Conservation (phyloP, 2,797 vertebrate genomes). For the Oryzias dopingdopingensis region DNA sequence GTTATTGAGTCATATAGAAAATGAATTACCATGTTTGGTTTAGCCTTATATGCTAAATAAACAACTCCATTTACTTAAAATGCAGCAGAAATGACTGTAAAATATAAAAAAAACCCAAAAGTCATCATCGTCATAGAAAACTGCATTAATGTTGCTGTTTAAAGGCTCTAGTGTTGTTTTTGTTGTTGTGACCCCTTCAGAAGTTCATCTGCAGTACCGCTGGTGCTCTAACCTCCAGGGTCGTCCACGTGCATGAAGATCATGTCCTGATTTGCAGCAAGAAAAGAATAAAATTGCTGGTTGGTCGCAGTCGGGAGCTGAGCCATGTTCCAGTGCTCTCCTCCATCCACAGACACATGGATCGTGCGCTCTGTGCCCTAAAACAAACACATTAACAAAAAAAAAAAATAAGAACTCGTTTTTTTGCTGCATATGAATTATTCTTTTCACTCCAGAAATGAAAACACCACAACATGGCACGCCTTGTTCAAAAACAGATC, state of each 20-base stretch:
- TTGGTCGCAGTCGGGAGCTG: slow-evolving; percentile 91
- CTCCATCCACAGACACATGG: slow-evolving; percentile 88
- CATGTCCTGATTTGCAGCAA: slow-evolving; percentile 89
- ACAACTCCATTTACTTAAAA: too few relatives aligned
- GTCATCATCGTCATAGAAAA: too few relatives aligned
- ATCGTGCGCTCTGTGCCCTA: slow-evolving; percentile 83
- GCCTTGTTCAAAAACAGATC: not conserved
- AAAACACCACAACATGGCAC: not conserved
- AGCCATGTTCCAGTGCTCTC: slow-evolving; percentile 90
- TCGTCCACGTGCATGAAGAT: slow-evolving; percentile 97
- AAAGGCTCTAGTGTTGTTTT: too few relatives aligned
- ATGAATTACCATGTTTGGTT: too few relatives aligned
- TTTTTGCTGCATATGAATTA: too few relatives aligned
- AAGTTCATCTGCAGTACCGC: not conserved
- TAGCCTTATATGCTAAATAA: too few relatives aligned
- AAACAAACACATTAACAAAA: slow-evolving; percentile 15
- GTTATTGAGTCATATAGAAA: too few relatives aligned
- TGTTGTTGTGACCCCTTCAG: too few relatives aligned
- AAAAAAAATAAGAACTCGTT: not conserved
- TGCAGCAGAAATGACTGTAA: too few relatives aligned
- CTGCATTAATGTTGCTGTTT: too few relatives aligned
- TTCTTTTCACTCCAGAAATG: not conserved
- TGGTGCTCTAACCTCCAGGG: slow-evolving; percentile 81
- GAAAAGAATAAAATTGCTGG: slow-evolving; percentile 94
- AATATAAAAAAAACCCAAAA: too few relatives aligned